These are phyloP conservation scores for Thera britannica DNA, from an alignment of 2,888 invertebrate species.

Conservation along the genomic window DNA sequence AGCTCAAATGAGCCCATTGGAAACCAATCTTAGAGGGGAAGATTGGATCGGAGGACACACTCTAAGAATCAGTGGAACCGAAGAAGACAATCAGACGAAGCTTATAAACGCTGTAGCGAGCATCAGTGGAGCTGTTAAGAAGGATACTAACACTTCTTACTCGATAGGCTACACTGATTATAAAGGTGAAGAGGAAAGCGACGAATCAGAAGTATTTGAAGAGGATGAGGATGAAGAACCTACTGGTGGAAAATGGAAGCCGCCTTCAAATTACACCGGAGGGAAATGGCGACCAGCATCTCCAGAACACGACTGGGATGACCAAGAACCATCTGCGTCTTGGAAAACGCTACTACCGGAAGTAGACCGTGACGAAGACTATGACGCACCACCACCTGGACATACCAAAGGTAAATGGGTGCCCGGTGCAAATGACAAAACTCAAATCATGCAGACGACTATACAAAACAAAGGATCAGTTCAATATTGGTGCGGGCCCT, in stretches of 20 bases:
- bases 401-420: slow-evolving; percentile 94
- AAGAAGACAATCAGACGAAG: slow-evolving; percentile 86
- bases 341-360: slow-evolving; percentile 84
- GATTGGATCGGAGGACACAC: slow-evolving; percentile 87
- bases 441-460: slow-evolving; percentile 82
- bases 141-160: slow-evolving; percentile 76
- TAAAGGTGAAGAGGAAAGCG: slow-evolving; percentile 77
- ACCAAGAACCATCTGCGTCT: slow-evolving; percentile 85
- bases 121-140: slow-evolving; percentile 83
- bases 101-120: slow-evolving; percentile 87
- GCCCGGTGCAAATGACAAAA: slow-evolving; percentile 86
- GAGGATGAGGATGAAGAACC: slow-evolving; percentile 84
- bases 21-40: slow-evolving; percentile 79
- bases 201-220: slow-evolving; percentile 85
- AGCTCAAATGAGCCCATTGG: slow-evolving; percentile 72
- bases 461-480: slow-evolving; percentile 81
- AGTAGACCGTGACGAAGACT: slow-evolving; percentile 76
- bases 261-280: slow-evolving; percentile 80
- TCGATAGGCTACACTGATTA: slow-evolving; percentile 70
- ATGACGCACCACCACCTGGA: slow-evolving; percentile 87
- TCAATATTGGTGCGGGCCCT: slow-evolving; percentile 92
- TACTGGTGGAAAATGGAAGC: slow-evolving; percentile 91
- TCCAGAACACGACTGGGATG: slow-evolving; percentile 84
- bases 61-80: slow-evolving; percentile 80
- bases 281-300: slow-evolving; percentile 79